Base-by-base conservation (phyloP, 2,797 vertebrate species). In the Xiphorhynchus erythropygius region DNA sequence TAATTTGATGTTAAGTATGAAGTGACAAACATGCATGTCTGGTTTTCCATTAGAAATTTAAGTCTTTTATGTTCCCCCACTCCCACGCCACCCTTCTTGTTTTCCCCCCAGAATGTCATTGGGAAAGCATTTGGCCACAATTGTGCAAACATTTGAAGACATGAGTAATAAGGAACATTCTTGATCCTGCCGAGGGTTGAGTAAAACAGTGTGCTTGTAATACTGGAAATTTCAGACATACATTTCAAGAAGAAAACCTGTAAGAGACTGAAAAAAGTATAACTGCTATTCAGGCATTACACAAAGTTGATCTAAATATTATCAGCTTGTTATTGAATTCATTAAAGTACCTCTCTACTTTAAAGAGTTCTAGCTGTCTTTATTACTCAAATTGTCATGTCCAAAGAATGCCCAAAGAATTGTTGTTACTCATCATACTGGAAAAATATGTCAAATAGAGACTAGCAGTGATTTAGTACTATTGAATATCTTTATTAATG, bases 71-170 rank as follows among this genome's bases (percentile, higher is more conserved):
- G 14, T 81, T 18, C 11, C 3, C 2, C 0, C 4, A 1, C 5
- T 3, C 1, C 13, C 3, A 50, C 25, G 8, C 25, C 25, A 27
- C 49, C 22, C 17, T 33, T 18, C 23, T 28, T 18, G 3, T 4
- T 17, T 27, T n/a, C 4, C 11, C 41, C 15, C 25, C 18, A 41
- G n/a, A 83, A 92, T 68, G 41, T 85, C 12, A 77, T 8, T 78
- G 41, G 60, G 56, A 85, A 91, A 89, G n/a, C 41, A 71, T 87
- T 92, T 90, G 74, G 68, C 64, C 35, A 74, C 53, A 60, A 27
- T 44, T 78, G 76, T 88, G 42, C n/a, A 85, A 84, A 74, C 33
- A 49, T 27, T 76, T 18, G 56, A 77, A 52, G 27, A 64, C 4
- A 28, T 56, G 56, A 89, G 59, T 59, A 74, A 87, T 70, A 60